A percentile compares a stretch with the other conserved stretches of the same genome.
Evolutionary conservation across 2,888 invertebrate genomes (phyloP).

Genomic region (Griposia aprilina): DNA sequence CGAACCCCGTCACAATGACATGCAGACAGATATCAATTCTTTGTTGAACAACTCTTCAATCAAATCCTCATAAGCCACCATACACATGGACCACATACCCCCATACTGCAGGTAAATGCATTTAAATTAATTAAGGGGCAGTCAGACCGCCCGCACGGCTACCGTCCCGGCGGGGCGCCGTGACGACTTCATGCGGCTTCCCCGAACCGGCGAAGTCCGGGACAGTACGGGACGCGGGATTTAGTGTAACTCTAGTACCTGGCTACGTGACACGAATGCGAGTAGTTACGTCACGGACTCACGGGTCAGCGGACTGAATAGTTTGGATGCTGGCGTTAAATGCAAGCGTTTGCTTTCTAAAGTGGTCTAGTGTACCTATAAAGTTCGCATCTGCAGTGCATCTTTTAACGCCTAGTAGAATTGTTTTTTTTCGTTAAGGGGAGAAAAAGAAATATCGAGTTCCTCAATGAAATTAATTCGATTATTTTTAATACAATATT

Average conservation of each 20-base stretch:
- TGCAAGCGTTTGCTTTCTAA: conserved; percentile 35
- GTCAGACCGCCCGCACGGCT: conserved; percentile 88
- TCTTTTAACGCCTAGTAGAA: background rate
- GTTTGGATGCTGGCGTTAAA: conserved; percentile 37
- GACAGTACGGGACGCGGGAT: conserved; percentile 59
- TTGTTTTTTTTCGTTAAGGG: too few species aligned
- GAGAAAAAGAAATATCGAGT: too few species aligned
- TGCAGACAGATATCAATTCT: background rate
- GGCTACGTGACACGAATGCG: conserved; percentile 66
- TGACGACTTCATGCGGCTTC: conserved; percentile 90
- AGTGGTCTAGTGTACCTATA: background rate
- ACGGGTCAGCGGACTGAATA: conserved; percentile 52
- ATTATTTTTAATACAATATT: background rate
- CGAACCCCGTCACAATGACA: background rate
- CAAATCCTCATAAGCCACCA: conserved; percentile 37
- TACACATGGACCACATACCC: conserved; percentile 62
- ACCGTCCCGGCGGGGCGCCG: conserved; percentile 84
- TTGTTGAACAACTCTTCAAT: conserved; percentile 23
- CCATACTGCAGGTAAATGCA: conserved; percentile 82
- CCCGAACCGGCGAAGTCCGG: conserved; percentile 77
- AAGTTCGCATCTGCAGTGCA: background rate
- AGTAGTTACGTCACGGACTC: conserved; percentile 55
- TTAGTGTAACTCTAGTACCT: conserved; percentile 72
- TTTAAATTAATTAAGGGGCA: conserved; percentile 89
- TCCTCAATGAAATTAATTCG: too few species aligned